Percentiles rank a stretch among this genome's conserved stretches.
phyloP scores from a whole-genome alignment of 2,797 vertebrate genomes.

The Salmo trutta region DNA sequence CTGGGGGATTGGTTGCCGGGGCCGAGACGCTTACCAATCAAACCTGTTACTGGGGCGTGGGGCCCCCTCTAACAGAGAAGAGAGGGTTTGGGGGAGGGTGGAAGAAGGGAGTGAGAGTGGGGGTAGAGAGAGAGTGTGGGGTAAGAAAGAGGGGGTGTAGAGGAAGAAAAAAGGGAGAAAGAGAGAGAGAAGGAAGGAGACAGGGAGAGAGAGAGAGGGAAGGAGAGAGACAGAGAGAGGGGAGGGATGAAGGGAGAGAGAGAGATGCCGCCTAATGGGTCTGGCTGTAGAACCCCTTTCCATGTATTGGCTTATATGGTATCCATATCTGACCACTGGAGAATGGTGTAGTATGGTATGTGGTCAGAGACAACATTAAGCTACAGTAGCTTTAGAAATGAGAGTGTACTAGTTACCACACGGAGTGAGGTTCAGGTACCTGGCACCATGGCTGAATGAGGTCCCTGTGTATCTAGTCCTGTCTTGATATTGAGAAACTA shows the following conservation, averaged over 20 bases:
- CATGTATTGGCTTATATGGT: background rate
- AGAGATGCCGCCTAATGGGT: constrained; percentile 49
- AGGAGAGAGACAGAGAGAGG: constrained; percentile 2
- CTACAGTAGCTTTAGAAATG: background rate
- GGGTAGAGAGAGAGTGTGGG: background rate
- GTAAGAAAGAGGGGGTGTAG: background rate
- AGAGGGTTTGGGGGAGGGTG: constrained; percentile 6
- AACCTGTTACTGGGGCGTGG: constrained; percentile 74
- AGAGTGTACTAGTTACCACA: background rate
- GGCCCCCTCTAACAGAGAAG: constrained; percentile 32
- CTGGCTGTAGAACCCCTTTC: constrained; percentile 30
- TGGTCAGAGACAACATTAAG: background rate
- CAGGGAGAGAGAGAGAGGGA: background rate
- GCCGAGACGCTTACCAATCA: constrained; percentile 80
- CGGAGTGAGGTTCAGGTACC: background rate
- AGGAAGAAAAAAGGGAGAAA: background rate
- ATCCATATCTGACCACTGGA: background rate
- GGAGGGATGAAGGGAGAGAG: too few relatives aligned
- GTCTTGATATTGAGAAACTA: background rate
- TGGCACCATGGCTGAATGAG: background rate
- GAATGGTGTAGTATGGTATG: background rate
- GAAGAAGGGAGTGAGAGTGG: background rate
- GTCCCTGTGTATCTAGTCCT: background rate
- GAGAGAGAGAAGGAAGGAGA: background rate
- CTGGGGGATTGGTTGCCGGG: constrained; percentile 77